Evolutionary conservation across 1,140 invertebrate genomes (phyloP).

Genomic region (Neuroterus valhalla): DNA sequence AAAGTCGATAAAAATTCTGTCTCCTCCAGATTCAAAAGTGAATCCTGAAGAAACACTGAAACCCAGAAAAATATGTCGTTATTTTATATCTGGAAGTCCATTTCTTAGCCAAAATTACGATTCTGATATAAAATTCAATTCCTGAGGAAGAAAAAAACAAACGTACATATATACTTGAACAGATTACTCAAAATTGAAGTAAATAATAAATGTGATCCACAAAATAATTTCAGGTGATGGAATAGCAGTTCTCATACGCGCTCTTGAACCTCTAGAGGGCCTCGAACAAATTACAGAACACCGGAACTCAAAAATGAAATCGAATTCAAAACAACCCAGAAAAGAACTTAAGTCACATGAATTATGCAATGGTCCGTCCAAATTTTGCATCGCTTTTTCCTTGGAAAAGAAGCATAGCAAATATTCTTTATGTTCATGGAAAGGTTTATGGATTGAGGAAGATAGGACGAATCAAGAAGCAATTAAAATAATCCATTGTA

Average conservation of each 20-base stretch:
- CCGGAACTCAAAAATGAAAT: conserved; percentile 58
- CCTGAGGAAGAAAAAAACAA: too few relatives aligned
- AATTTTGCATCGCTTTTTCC: conserved; percentile 83
- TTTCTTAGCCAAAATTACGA: neutral
- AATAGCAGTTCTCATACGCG: conserved; percentile 83
- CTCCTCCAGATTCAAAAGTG: neutral
- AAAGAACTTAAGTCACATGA: conserved; percentile 75
- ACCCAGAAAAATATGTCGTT: neutral
- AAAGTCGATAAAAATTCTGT: neutral
- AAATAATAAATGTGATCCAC: conserved; percentile 8
- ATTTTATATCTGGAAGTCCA: neutral
- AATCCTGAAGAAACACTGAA: neutral
- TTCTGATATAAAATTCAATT: neutral
- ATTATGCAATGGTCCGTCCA: conserved; percentile 86
- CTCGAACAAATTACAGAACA: conserved; percentile 76
- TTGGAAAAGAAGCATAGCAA: conserved; percentile 79
- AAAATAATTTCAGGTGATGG: conserved; percentile 74
- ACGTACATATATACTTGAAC: too few relatives aligned
- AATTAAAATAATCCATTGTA: conserved; percentile 75
- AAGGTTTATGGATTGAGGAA: conserved; percentile 78
- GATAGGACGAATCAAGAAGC: conserved; percentile 60
- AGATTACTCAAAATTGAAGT: too few relatives aligned
- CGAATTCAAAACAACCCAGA: conserved; percentile 48
- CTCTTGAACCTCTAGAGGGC: conserved; percentile 82
- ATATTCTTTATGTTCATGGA: conserved; percentile 70